Evolutionary conservation across 2,797 vertebrate species (phyloP).

Genomic region (Paguma larvata): DNA sequence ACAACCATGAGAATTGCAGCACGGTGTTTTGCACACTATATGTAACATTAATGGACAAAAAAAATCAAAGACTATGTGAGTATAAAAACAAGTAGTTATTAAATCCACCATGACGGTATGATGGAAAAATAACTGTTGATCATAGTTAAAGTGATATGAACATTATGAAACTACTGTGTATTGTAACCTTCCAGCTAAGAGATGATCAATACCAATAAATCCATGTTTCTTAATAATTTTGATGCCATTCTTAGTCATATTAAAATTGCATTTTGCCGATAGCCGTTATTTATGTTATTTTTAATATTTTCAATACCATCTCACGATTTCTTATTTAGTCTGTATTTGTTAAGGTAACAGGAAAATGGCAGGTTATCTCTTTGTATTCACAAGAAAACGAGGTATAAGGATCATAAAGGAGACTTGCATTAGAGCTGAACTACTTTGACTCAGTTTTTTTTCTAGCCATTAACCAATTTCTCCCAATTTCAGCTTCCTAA

Average conservation of each 20-base stretch:
- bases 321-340: constrained; percentile 7
- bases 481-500: constrained; percentile 18
- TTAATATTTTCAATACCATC: background rate
- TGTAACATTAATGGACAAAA: background rate
- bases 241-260: background rate
- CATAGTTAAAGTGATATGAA: background rate
- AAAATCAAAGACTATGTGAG: background rate
- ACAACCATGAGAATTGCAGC: background rate
- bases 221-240: constrained; percentile 16
- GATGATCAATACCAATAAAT: background rate
- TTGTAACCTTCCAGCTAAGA: background rate
- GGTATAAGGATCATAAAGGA: background rate
- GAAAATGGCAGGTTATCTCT: background rate
- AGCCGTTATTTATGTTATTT: background rate
- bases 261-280: constrained; percentile 2
- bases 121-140: background rate
- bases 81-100: background rate
- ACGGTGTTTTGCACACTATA: background rate
- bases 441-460: background rate
- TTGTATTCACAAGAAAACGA: background rate
- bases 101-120: background rate
- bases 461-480: background rate
- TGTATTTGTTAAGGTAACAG: background rate
- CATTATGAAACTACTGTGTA: background rate
- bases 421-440: background rate